Percentiles rank a stretch among this genome's conserved stretches.
phyloP scores from a whole-genome alignment of 2,888 invertebrate species.

The Zele albiditarsus region DNA sequence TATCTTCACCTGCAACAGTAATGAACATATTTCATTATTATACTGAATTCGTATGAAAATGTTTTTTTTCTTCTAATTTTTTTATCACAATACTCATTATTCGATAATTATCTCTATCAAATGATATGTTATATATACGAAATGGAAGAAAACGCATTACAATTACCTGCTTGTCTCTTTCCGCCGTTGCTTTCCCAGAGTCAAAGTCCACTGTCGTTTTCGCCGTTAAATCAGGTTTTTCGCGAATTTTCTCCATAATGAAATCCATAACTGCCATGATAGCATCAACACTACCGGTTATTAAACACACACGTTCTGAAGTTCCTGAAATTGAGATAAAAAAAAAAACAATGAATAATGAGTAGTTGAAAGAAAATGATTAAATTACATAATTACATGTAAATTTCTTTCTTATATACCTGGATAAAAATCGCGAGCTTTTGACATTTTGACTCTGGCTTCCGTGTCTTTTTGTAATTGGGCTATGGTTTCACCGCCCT shows the following conservation, averaged over 20 bases:
- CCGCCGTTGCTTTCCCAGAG: constrained; percentile 85
- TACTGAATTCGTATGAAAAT: background rate
- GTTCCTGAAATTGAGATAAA: constrained; percentile 79
- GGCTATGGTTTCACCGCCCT: constrained; percentile 99
- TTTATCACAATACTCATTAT: background rate
- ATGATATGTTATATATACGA: background rate
- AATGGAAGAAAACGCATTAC: background rate
- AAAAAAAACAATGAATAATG: constrained; percentile 20
- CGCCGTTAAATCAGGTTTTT: constrained; percentile 89
- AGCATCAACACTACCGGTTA: constrained; percentile 92
- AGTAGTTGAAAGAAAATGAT: constrained; percentile 23
- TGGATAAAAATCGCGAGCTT: constrained; percentile 98
- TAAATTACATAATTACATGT: background rate
- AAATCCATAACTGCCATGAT: constrained; percentile 94
- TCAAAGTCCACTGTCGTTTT: constrained; percentile 86
- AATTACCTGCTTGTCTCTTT: constrained; percentile 88
- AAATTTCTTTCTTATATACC: constrained; percentile 77
- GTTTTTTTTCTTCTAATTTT: constrained; percentile 6
- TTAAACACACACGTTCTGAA: constrained; percentile 93
- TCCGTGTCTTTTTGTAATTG: constrained; percentile 98
- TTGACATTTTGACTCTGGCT: constrained; percentile 99
- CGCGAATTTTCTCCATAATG: constrained; percentile 96
- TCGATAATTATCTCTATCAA: background rate
- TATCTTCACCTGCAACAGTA: constrained; percentile 84
- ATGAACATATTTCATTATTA: constrained; percentile 19